These are phyloP conservation scores for Zaprionus lachaisei DNA, from an alignment of 1,140 invertebrate genomes.

Conservation along the genomic window DNA sequence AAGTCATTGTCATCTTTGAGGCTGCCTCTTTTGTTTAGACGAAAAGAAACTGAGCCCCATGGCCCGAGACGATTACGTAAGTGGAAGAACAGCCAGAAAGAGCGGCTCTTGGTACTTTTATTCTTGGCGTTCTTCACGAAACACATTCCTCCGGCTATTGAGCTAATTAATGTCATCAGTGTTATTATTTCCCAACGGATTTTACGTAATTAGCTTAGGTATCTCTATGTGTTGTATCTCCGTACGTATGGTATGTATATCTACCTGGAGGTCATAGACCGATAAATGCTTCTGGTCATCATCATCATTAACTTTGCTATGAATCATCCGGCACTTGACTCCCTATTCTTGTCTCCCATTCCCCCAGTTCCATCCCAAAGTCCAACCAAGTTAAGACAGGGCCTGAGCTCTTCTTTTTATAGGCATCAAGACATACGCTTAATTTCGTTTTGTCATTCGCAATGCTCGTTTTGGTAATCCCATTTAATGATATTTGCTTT, in stretches of 20 bases:
- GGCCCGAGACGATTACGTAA: constrained; percentile 25
- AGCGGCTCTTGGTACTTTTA: constrained; percentile 33
- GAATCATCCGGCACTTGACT: constrained; percentile 39
- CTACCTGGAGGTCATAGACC: constrained; percentile 59
- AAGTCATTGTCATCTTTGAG: constrained; percentile 55
- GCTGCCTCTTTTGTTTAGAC: constrained; percentile 28
- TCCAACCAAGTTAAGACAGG: constrained; percentile 44
- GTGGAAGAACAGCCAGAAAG: constrained; percentile 6
- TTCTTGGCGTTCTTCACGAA: constrained; percentile 13
- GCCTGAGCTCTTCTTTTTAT: constrained; percentile 43
- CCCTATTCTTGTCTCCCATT: constrained; percentile 8
- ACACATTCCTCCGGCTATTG: constrained; percentile 40
- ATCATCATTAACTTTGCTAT: constrained; percentile 61
- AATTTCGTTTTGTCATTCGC: constrained; percentile 42
- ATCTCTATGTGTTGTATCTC: constrained; percentile 11
- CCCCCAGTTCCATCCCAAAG: constrained; percentile 5
- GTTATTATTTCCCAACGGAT: constrained; percentile 64
- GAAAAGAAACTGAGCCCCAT: background rate
- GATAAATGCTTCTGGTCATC: constrained; percentile 76
- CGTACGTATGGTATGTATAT: background rate
- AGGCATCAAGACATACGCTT: constrained; percentile 34
- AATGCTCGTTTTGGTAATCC: constrained; percentile 75
- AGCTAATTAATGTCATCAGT: constrained; percentile 78
- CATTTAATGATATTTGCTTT: constrained; percentile 77
- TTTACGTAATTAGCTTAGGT: constrained; percentile 68